A percentile compares a stretch with the other conserved stretches of the same genome.
phyloP scores from a whole-genome alignment of 2,888 invertebrate species.

The Anthophora plumipes region DNA sequence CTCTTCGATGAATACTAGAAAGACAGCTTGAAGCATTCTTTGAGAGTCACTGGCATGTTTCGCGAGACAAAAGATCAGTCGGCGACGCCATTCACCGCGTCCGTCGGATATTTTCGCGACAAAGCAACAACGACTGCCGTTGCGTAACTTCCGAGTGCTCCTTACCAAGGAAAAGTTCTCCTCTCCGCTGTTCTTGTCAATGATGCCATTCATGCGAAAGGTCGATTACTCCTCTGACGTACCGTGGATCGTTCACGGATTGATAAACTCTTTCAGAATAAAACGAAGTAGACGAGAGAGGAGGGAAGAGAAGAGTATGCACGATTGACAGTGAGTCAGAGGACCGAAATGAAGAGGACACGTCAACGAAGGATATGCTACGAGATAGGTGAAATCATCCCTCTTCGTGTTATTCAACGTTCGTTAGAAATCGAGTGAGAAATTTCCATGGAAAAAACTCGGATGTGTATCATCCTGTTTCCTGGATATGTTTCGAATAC shows the following conservation, averaged over 20 bases:
- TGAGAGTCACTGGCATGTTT: background rate
- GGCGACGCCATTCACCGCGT: background rate
- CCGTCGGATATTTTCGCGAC: conserved; percentile 13
- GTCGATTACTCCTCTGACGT: conserved; percentile 39
- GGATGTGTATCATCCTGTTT: no score
- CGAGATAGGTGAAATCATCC: conserved; percentile 28
- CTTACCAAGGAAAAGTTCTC: conserved; percentile 27
- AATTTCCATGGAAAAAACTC: background rate
- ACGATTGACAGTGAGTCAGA: conserved; percentile 20
- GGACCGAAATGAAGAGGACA: conserved; percentile 13
- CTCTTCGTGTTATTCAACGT: background rate
- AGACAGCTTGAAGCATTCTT: background rate
- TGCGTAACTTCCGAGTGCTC: conserved; percentile 36
- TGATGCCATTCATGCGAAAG: conserved; percentile 51
- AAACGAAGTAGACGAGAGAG: no score
- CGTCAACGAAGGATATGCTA: background rate
- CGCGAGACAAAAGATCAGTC: background rate
- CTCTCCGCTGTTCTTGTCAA: conserved; percentile 24
- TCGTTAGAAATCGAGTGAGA: no score
- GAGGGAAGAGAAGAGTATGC: background rate
- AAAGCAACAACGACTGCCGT: conserved; percentile 21
- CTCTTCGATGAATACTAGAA: background rate
- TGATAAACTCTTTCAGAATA: conserved; percentile 24
- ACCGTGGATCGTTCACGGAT: background rate
- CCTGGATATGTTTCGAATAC: no score